These are phyloP conservation scores for Notoglanidium macrostoma DNA, from an alignment of 2,797 vertebrate species.

Conservation along the genomic window DNA sequence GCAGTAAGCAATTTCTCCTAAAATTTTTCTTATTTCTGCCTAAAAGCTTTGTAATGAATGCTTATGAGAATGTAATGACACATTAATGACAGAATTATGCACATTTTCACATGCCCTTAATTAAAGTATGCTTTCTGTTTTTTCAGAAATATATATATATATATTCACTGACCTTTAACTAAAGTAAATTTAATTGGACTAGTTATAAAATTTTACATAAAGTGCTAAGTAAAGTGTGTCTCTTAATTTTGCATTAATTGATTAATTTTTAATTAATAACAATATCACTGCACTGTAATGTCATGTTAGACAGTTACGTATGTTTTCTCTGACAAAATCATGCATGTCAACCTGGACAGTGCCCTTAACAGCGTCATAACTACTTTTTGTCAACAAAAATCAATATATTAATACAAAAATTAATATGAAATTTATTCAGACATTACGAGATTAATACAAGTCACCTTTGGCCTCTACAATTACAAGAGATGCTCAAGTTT, in stretches of 20 bases:
- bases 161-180: not conserved
- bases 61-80: not conserved
- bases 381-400: not conserved
- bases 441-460: no score
- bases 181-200: not conserved
- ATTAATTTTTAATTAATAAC: not conserved
- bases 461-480: no score
- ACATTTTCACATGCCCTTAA: not conserved
- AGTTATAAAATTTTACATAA: not conserved
- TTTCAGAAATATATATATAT: not conserved
- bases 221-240: not conserved
- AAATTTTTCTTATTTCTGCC: not conserved
- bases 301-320: not conserved
- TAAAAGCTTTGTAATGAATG: not conserved
- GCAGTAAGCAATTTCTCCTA: not conserved
- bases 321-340: not conserved
- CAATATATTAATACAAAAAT: no score
- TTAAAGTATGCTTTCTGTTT: not conserved
- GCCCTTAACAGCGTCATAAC: not conserved
- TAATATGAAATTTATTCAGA: no score
- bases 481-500: no score
- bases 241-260: not conserved
- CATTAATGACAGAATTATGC: not conserved
- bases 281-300: not conserved
- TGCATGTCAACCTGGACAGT: not conserved